Base-by-base conservation (phyloP, 2,797 vertebrate genomes). In the Pantherophis alleghaniensis region DNA sequence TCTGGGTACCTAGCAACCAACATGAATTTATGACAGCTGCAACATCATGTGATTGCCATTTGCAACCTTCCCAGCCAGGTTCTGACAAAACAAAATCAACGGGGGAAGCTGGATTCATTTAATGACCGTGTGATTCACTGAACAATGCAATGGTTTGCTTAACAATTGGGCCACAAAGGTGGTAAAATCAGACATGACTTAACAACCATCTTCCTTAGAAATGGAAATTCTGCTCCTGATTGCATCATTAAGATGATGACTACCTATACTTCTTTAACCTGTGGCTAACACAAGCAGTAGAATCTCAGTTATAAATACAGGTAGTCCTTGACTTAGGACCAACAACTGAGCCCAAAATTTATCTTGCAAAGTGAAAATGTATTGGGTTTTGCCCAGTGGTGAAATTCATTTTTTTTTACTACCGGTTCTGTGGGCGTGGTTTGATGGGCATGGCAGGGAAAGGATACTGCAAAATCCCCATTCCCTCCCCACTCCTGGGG, bases 201-300 rank as follows among this genome's bases (percentile, higher is more conserved):
- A 13, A 63, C 3, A 2, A 28, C 1, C 28, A 12, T 12, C 11
- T 63, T 66, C 12, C 28, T n/a, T 32, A 14, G 5, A 32, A 32
- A 32, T 32, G 28, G 2, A 66, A 66, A 66, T 0, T 6, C 28
- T 6, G 63, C 2, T n/a, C 28, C 63, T 0, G 3, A 6, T 66
- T 16, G 63, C 13, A 0, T 66, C 63, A 0, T 0, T 66, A 14
- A 66, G 63, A 2, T 0, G 5, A 66, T 13, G 13, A 32, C 2
- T 69, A 5, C 63, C 63, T 69, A 16, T 66, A 66, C 2, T 69
- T 69, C 63, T 69, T 69, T 69, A 69, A 66, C n/a, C 13, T 69
- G 63, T 32, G 13, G 28, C 63, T 32, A 69, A 69, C 12, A 37
- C 37, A 66, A 32, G n/a, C 63, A 7, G 63, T 32, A 13, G 13